Base-by-base conservation (phyloP, 2,888 invertebrate species). In the Panzeria rudis region DNA sequence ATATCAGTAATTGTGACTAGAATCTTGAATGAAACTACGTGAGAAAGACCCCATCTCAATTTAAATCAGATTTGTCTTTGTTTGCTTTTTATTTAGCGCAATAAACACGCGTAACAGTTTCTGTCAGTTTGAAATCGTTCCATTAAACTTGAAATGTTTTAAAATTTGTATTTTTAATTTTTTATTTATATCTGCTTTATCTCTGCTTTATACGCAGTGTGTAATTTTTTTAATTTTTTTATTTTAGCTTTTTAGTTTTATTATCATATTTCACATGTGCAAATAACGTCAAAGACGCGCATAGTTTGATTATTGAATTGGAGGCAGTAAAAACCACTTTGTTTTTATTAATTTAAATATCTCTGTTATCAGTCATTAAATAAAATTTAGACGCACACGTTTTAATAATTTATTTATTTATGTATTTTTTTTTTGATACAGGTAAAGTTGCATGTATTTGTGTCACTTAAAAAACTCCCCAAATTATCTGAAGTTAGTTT, bases 361-460 rank as follows among this genome's bases (percentile, higher is more conserved):
- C 17, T 47, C 2, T 47, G 0, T 64, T 68, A 47, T 59, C 41
- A 52, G 61, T 41, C 29, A 68, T 77, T 69, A 69, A 35, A 47
- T 2, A 25, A 25, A 52, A 38, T 64, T 23, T 75, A n/a, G 17
- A 44, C 13, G 35, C 23, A 47, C 56, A 47, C 56, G 59, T 35
- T 35, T 56, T 56, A 56, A n/a, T n/a, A n/a, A n/a, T n/a, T n/a
- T n/a, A n/a, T 29, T 15, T 13, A 15, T 54, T 7, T 2, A n/a
- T 7, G n/a, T 4, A 7, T 54, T 54, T 54, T 1, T 35, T 6
- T 35, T 25, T 9, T 8, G 50, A 20, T 20, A 23, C 8, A 50
- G n/a, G 5, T 29, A 50, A 7, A 29, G 54, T 15, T 54, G 25
- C 25, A 54, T 54, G 25, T 54, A 17, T 47, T 17, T 25, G 54